These are phyloP conservation scores for Pachypanchax playfairii DNA, from an alignment of 2,113 vertebrate species.

Conservation along the genomic window DNA sequence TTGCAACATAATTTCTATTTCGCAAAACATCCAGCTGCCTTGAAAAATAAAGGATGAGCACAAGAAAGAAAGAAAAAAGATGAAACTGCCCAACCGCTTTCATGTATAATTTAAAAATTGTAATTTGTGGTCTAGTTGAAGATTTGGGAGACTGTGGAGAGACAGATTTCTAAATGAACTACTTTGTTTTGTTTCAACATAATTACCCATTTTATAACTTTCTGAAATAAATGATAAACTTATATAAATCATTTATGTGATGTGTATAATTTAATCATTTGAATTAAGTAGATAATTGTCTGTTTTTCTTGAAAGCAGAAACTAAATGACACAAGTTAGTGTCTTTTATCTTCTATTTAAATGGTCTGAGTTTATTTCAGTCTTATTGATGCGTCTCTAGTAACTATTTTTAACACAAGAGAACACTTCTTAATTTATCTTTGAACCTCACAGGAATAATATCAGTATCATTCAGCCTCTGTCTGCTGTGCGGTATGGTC, in stretches of 20 bases:
- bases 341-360: constrained; percentile 33
- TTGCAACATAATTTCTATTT: background rate
- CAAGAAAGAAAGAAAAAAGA: background rate
- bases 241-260: constrained; percentile 21
- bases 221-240: constrained; percentile 60
- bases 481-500: constrained; percentile 14
- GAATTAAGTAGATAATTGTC: constrained; percentile 15
- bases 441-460: constrained; percentile 20
- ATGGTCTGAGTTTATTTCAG: constrained; percentile 1
- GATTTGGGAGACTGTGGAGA: background rate
- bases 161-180: constrained; percentile 19
- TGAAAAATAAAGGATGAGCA: background rate
- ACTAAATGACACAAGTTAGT: constrained; percentile 14
- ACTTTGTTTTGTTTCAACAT: constrained; percentile 38
- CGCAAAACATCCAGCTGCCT: background rate
- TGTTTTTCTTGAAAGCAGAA: constrained; percentile 4
- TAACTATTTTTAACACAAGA: constrained; percentile 29
- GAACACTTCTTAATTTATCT: constrained; percentile 24
- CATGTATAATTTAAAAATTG: background rate
- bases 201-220: constrained; percentile 38
- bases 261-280: constrained; percentile 21
- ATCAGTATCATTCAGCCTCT: constrained; percentile 21
- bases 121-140: background rate
- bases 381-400: constrained; percentile 30
- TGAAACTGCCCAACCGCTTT: no score